Percentiles rank a stretch among this genome's conserved stretches.
Evolutionary conservation across 1,140 invertebrate species (phyloP).

Genomic region (Drosophila ironensis): DNA sequence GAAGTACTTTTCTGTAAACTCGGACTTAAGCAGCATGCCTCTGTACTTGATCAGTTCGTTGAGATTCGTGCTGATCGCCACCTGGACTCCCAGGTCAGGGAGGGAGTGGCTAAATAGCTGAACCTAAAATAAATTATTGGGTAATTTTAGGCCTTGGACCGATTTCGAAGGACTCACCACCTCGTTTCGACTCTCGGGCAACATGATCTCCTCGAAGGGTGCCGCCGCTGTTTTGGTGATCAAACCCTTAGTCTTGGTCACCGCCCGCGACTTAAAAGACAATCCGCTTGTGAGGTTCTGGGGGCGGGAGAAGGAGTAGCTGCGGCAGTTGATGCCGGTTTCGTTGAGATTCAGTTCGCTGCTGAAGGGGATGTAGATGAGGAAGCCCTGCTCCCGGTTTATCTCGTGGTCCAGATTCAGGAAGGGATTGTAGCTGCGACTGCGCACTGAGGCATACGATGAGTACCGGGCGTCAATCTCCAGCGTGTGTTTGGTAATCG

Average conservation of each 20-base stretch:
- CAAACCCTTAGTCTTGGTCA: constrained; percentile 68
- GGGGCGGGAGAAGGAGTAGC: constrained; percentile 69
- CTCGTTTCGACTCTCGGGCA: constrained; percentile 62
- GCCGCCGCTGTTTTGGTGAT: constrained; percentile 64
- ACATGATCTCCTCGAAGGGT: constrained; percentile 71
- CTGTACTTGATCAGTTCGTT: constrained; percentile 76
- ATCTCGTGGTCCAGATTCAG: constrained; percentile 84
- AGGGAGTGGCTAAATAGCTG: constrained; percentile 72
- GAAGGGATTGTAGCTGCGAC: constrained; percentile 85
- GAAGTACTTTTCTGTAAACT: constrained; percentile 77
- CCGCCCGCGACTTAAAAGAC: constrained; percentile 75
- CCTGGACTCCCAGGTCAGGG: constrained; percentile 65
- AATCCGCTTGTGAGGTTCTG: constrained; percentile 77
- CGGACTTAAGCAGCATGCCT: constrained; percentile 78
- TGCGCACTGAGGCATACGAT: constrained; percentile 84
- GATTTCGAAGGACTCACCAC: constrained; percentile 42
- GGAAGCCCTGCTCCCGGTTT: constrained; percentile 84
- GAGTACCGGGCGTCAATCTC: constrained; percentile 85
- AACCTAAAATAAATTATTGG: constrained; percentile 48
- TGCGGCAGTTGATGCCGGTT: constrained; percentile 43
- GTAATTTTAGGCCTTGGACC: background rate
- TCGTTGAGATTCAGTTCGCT: constrained; percentile 69
- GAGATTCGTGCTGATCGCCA: constrained; percentile 69
- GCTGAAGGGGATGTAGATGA: constrained; percentile 84
- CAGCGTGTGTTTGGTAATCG: constrained; percentile 83